Percentiles rank a stretch among this genome's conserved stretches.
Conservation (phyloP, 2,113 vertebrate genomes). For the Larimichthys polyactis region DNA sequence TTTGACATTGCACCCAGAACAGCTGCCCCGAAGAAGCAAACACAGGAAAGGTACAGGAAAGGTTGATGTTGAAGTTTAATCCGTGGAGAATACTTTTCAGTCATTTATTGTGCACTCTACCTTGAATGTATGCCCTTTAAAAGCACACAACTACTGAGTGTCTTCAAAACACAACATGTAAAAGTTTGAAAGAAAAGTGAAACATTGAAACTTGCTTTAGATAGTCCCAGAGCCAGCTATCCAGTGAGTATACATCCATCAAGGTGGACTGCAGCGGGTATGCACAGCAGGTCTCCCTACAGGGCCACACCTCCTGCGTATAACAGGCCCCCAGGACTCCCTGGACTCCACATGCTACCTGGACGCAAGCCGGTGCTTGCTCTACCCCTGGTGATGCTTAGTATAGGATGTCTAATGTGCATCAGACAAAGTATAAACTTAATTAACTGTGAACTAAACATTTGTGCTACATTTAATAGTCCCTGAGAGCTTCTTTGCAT, state of each 20-base stretch:
- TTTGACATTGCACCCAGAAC: conserved; percentile 8
- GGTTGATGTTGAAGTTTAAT: conserved; percentile 26
- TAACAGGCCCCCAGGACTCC: conserved; percentile 13
- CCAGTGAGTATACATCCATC: conserved; percentile 29
- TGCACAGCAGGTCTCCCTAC: conserved; percentile 5
- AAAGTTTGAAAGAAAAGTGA: conserved; percentile 8
- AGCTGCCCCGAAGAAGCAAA: conserved; percentile 21
- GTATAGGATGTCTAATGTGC: conserved; percentile 53
- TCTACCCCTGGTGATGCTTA: conserved; percentile 26
- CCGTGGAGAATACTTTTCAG: conserved; percentile 15
- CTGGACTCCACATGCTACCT: conserved; percentile 37
- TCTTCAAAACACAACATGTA: conserved; percentile 3
- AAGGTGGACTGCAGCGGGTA: conserved; percentile 28
- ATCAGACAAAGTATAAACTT: conserved; percentile 65
- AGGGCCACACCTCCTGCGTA: conserved; percentile 12
- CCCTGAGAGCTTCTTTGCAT: conserved; percentile 68
- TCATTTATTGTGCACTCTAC: conserved; percentile 7
- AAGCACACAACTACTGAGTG: conserved; percentile 6
- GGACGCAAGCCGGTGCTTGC: conserved; percentile 34
- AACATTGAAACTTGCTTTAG: conserved; percentile 8
- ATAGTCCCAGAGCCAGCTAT: not conserved
- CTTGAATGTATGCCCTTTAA: conserved; percentile 8
- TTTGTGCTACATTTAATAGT: conserved; percentile 69
- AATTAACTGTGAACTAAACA: conserved; percentile 72
- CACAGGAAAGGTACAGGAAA: conserved; percentile 12